Evolutionary conservation across 2,797 vertebrate genomes (phyloP).

Genomic region (Melanotaenia maccullochi): DNA sequence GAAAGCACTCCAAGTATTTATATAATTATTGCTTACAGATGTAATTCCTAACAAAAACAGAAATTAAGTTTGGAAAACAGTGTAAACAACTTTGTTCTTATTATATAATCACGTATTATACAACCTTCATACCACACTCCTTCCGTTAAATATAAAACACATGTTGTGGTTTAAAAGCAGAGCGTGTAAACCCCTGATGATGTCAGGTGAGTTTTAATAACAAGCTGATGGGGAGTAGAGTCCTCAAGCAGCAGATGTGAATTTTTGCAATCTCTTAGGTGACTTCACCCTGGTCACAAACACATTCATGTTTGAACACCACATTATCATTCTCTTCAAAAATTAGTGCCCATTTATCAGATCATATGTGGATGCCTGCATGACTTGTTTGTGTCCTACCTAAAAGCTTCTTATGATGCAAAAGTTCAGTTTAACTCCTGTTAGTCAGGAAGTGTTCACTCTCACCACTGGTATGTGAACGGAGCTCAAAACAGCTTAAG

Average conservation of each 20-base stretch:
- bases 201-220: background rate
- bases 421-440: slow-evolving; percentile 6
- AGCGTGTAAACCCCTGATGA: background rate
- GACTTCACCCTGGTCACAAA: background rate
- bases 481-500: background rate
- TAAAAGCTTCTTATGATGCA: slow-evolving; percentile 16
- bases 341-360: background rate
- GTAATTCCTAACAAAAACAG: too few species aligned
- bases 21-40: too few species aligned
- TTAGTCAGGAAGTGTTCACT: background rate
- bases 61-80: background rate
- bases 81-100: background rate
- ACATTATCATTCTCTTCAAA: background rate
- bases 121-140: background rate
- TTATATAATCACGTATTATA: background rate
- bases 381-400: background rate
- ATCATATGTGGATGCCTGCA: background rate
- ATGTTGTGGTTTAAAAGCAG: background rate
- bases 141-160: background rate
- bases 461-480: background rate
- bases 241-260: background rate
- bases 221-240: background rate
- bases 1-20: too few species aligned
- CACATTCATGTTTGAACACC: background rate
- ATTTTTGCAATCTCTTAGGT: background rate